Evolutionary conservation across 2,888 invertebrate genomes (phyloP).

Genomic region (Geophilus truncorum): DNA sequence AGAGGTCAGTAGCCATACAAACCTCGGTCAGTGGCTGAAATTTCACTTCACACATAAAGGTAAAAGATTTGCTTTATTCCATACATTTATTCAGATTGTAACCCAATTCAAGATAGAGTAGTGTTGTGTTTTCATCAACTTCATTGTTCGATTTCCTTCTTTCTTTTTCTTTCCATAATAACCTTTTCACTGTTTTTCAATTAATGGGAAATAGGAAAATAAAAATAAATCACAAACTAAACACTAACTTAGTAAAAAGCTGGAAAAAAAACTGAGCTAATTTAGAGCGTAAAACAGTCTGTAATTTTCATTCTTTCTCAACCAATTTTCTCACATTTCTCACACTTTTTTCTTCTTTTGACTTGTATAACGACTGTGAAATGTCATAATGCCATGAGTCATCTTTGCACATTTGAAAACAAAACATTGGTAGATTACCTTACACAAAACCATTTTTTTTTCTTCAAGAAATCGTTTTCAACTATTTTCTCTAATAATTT

Average conservation of each 20-base stretch:
- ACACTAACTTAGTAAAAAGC: no score
- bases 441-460: no score
- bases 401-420: neutral
- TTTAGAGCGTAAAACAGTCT: neutral
- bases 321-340: neutral
- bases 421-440: neutral
- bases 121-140: neutral
- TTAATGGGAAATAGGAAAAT: neutral
- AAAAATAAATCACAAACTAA: no score
- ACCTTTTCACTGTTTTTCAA: neutral
- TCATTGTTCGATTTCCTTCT: neutral
- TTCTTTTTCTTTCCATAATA: neutral
- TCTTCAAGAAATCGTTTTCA: no score
- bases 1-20: neutral
- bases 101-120: no score
- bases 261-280: neutral
- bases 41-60: neutral
- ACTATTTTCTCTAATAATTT: no score
- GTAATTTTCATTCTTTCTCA: neutral
- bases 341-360: neutral
- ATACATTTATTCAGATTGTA: neutral
- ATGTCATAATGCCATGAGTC: neutral
- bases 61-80: neutral
- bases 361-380: neutral
- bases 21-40: neutral